Percentiles rank a stretch among this genome's conserved stretches.
phyloP scores from a whole-genome alignment of 2,113 vertebrate species.

The Percina caprodes region DNA sequence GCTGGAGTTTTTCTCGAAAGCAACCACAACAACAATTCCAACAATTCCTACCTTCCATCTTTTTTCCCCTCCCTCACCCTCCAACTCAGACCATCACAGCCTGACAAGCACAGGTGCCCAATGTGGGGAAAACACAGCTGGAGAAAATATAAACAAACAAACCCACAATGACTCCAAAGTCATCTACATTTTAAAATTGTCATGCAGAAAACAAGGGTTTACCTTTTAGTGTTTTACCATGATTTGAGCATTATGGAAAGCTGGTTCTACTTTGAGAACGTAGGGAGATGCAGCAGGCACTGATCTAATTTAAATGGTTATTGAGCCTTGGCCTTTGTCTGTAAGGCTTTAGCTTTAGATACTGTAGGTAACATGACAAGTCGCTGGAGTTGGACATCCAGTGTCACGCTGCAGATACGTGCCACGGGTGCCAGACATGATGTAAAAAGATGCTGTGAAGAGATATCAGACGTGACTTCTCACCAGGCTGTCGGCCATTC shows the following conservation, averaged over 20 bases:
- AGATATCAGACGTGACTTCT: constrained; percentile 37
- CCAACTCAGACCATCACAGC: constrained; percentile 61
- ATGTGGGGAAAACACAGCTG: constrained; percentile 46
- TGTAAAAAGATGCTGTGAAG: constrained; percentile 63
- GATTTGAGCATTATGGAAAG: constrained; percentile 9
- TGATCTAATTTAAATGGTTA: not conserved
- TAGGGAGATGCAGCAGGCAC: constrained; percentile 24
- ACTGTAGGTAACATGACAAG: constrained; percentile 1
- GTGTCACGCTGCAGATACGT: constrained; percentile 14
- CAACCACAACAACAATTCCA: constrained; percentile 78
- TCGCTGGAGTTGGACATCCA: constrained; percentile 6
- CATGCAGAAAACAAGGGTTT: constrained; percentile 29
- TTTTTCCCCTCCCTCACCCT: constrained; percentile 13
- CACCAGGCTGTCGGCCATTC: constrained; percentile 13
- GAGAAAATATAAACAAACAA: constrained; percentile 46
- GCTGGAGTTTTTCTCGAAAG: constrained; percentile 72
- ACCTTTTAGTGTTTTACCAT: constrained; percentile 40
- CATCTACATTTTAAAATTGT: constrained; percentile 40
- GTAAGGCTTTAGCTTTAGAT: constrained; percentile 50
- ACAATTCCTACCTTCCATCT: constrained; percentile 60
- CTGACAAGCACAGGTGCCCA: constrained; percentile 80
- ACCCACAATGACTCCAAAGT: constrained; percentile 58
- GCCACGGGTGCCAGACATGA: constrained; percentile 65
- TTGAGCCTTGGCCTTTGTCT: constrained; percentile 41
- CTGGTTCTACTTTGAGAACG: constrained; percentile 22